Percentiles rank a stretch among this genome's conserved stretches.
Conservation (phyloP, 2,113 vertebrate genomes). For the Rhinolophus ferrumequinum region DNA sequence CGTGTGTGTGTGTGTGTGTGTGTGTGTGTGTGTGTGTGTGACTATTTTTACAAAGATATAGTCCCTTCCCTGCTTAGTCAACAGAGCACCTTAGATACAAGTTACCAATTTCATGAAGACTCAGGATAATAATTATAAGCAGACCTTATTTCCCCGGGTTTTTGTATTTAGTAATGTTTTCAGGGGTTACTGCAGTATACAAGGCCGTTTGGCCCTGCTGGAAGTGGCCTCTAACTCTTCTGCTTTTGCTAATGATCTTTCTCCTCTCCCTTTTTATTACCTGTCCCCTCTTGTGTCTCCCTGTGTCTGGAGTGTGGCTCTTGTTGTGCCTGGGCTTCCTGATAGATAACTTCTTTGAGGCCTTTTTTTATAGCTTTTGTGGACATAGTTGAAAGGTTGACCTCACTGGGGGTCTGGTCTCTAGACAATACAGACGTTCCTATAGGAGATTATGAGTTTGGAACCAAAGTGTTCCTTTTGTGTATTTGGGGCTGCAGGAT, state of each 20-base stretch:
- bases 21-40: too few relatives aligned
- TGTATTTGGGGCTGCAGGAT: background rate
- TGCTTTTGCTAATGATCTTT: background rate
- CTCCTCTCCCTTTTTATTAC: background rate
- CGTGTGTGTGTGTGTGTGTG: too few relatives aligned
- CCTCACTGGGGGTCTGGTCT: background rate
- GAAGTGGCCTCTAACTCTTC: background rate
- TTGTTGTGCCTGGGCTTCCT: background rate
- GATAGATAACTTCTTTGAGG: background rate
- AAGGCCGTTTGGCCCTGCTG: background rate
- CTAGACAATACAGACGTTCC: background rate
- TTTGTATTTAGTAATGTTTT: background rate
- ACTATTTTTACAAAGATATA: background rate
- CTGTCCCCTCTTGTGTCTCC: background rate
- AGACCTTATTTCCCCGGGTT: background rate
- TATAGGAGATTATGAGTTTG: background rate
- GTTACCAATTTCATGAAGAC: background rate
- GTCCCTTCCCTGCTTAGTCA: background rate
- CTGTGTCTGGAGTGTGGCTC: background rate
- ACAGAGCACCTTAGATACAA: background rate
- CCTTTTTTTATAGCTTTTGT: background rate
- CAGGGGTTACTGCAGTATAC: fast-evolving
- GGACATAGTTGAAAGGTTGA: background rate
- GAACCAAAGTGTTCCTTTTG: background rate
- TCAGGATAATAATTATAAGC: background rate